Evolutionary conservation across 2,113 vertebrate species (phyloP), one percentile per base, ranked within the genome.

Genomic region (Carettochelys insculpta): DNA sequence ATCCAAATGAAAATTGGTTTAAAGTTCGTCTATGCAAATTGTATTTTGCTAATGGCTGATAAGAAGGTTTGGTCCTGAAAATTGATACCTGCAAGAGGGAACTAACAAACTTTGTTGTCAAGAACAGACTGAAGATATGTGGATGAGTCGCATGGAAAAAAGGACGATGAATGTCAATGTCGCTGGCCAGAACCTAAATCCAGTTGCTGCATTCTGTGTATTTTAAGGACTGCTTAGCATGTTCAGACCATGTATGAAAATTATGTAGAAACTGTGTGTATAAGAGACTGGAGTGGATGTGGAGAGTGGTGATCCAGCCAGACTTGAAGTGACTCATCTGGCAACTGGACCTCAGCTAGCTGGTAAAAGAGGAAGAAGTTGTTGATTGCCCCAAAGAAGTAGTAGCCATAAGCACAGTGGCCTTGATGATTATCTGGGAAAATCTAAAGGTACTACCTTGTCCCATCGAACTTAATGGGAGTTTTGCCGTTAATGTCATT

Each of bases 361-460:
- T 68, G 9, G 19, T 68, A 38, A n/a, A 38, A 38, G n/a, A 68
- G 11, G 61, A 38, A 20, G n/a, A 38, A 38, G 17, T 38, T 68
- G 9, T 38, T 68, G 61, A 5, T 38, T 68, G 19, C 31, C 8
- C 31, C 87, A 85, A 92, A 82, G 83, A 48, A 2, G 2, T 77
- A 45, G 56, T 43, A 24, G 90, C 88, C 81, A 76, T 87, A 82
- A 94, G 76, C 38, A 85, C 10, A 20, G 31, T 41, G 58, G 58
- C 83, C 43, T 80, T 86, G 58, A 87, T 82, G 84, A 94, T 90
- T 90, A 92, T 87, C 76, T 51, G 76, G 65, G 43, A 86, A 50
- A 58, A 84, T 91, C 91, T 89, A 90, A 91, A 56, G 50, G 54
- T 85, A 54, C 84, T 78, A 71, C 22, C 61, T 68, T 68, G 61